Percentiles rank a stretch among this genome's conserved stretches.
phyloP scores from a whole-genome alignment of 2,113 vertebrate genomes.

The Hystrix brachyura region DNA sequence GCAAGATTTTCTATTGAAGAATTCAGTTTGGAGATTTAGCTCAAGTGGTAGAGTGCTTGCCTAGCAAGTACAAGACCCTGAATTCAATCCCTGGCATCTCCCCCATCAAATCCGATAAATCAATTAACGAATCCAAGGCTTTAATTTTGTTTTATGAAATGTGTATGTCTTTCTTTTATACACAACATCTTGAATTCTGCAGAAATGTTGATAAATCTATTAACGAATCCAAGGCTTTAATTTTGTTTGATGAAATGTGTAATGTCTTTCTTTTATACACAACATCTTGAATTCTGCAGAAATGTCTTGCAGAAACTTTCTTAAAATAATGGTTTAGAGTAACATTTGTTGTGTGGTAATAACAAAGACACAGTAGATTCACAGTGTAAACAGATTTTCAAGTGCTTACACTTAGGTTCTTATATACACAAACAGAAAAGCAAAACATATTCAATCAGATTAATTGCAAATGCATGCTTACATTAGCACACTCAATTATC shows the following conservation, averaged over 20 bases:
- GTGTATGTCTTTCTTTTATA: not conserved
- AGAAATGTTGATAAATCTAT: not conserved
- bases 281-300: slow-evolving; percentile 3
- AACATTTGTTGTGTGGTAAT: not conserved
- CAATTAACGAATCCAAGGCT: not conserved
- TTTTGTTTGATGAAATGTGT: not conserved
- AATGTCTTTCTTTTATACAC: not conserved
- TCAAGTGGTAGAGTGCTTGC: no score
- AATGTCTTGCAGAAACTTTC: not conserved
- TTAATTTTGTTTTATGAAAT: not conserved
- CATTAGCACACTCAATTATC: not conserved
- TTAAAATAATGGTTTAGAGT: not conserved
- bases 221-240: not conserved
- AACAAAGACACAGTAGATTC: not conserved
- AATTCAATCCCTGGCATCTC: no score
- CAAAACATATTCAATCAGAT: slow-evolving; percentile 36
- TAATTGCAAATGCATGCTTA: not conserved
- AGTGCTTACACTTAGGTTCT: not conserved
- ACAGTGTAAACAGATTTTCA: not conserved
- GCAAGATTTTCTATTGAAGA: not conserved
- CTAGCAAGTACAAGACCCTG: no score
- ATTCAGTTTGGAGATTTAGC: no score
- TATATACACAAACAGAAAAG: not conserved
- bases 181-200: not conserved
- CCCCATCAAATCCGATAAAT: no score